A percentile compares a stretch with the other conserved stretches of the same genome.
Evolutionary conservation across 2,113 vertebrate genomes (phyloP).

Genomic region (Origma solitaria): DNA sequence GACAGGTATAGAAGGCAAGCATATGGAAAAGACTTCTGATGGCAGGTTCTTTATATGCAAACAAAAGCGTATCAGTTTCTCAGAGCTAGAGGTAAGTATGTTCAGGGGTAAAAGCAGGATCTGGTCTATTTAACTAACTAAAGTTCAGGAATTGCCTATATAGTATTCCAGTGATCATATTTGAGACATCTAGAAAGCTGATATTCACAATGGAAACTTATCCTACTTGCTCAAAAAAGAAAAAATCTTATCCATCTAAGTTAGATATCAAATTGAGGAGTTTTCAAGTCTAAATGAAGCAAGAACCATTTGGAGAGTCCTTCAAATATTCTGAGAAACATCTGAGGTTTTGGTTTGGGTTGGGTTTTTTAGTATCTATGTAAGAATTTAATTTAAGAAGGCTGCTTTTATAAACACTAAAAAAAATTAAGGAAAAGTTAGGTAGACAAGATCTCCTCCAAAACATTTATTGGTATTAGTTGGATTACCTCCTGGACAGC

Average conservation of each 20-base stretch:
- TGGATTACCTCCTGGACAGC: background rate
- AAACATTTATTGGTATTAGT: background rate
- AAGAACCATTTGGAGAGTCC: background rate
- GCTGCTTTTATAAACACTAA: background rate
- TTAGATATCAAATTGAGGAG: background rate
- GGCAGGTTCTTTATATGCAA: background rate
- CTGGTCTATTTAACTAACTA: background rate
- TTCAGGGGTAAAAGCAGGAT: background rate
- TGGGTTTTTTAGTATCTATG: background rate
- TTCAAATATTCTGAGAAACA: background rate
- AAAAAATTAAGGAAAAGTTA: background rate
- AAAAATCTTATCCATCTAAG: background rate
- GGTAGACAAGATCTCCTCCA: background rate
- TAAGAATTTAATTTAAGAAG: background rate
- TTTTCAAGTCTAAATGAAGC: background rate
- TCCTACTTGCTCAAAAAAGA: background rate
- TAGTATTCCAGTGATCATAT: background rate
- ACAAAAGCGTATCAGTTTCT: background rate
- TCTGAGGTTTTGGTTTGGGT: rapidly evolving
- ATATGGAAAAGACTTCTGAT: background rate
- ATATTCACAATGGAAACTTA: background rate
- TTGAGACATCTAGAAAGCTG: background rate
- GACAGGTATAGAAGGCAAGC: background rate
- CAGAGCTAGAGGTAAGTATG: background rate
- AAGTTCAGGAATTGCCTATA: background rate